Base-by-base conservation (phyloP, 2,888 invertebrate genomes). In the Clostera curtula region DNA sequence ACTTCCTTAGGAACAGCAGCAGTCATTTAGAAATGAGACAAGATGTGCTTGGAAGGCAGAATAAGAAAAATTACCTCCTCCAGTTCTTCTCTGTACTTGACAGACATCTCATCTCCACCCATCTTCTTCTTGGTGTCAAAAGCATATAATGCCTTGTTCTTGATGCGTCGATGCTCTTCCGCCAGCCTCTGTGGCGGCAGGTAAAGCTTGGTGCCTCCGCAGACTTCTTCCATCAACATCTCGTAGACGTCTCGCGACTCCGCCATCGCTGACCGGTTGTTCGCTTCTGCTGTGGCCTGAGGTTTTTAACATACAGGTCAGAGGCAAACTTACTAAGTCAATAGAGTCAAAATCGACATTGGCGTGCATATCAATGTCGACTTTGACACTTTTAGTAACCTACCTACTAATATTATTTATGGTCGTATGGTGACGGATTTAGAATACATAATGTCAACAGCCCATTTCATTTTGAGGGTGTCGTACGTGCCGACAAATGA, bases 231-330 rank as follows among this genome's bases (percentile, higher is more conserved):
- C 99, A 99, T 99, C 47, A 91, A 80, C 25, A 87, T 87, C 35
- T 88, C 87, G 79, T 99, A 99, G 29, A 92, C 85, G 42, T 97
- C 97, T 62, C 94, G 96, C 5, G 98, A 96, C 50, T 92, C 91
- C 0, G 96, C 94, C 12, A 97, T 95, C 1, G 98, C 98, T 12
- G 97, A 93, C 36, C 98, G 84, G 77, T 99, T 99, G 75, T 99
- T 99, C 1, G 98, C 98, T 84, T 99, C 98, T 0, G 98, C 98
- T 28, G 99, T 99, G 8, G 98, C 98, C 93, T 94, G 53, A 3
- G 8, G 10, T 4, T 7, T 16, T 27, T 7, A 16, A 16, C 3
- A 9, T 2, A 15, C n/a, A n/a, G n/a, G n/a, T n/a, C n/a, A n/a
- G n/a, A n/a, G n/a, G n/a, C n/a, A n/a, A n/a, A n/a, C n/a, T n/a